Conservation (phyloP, 2,888 invertebrate genomes). For the Spatulosminthurus flaviceps region DNA sequence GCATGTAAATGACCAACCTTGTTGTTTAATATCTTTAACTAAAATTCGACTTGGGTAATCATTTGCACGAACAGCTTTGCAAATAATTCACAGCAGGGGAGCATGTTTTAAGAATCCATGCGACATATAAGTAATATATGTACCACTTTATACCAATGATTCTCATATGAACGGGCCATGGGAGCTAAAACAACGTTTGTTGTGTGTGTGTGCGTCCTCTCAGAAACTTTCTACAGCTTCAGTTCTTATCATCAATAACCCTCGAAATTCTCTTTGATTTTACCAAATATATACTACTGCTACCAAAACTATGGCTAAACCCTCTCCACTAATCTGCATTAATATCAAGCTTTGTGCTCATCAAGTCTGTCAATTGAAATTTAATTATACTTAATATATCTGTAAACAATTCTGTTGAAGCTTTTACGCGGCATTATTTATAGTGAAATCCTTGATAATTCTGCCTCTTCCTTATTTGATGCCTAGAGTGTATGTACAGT, state of each 20-base stretch:
- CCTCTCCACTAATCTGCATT: too few relatives aligned
- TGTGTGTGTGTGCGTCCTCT: too few relatives aligned
- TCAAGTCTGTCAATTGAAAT: neutral
- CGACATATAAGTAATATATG: neutral
- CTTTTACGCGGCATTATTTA: neutral
- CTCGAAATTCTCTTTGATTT: too few relatives aligned
- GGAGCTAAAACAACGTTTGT: too few relatives aligned
- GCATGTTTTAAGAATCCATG: neutral
- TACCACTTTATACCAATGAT: neutral
- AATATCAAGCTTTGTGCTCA: too few relatives aligned
- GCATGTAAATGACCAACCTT: constrained; percentile 24
- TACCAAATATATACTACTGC: too few relatives aligned
- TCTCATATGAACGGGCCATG: too few relatives aligned
- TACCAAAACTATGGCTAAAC: too few relatives aligned
- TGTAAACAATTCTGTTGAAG: constrained; percentile 1
- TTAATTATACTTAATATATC: constrained; percentile 3
- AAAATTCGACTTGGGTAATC: constrained; percentile 19
- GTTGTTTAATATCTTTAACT: neutral
- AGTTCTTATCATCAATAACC: too few relatives aligned
- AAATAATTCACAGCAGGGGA: constrained; percentile 25
- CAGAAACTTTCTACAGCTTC: too few relatives aligned
- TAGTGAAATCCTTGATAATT: neutral
- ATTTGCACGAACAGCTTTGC: constrained; percentile 26
- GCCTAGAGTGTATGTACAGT: too few relatives aligned
- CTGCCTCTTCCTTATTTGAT: too few relatives aligned